Base-by-base conservation (phyloP, 2,113 vertebrate genomes). In the Hypomesus transpacificus region DNA sequence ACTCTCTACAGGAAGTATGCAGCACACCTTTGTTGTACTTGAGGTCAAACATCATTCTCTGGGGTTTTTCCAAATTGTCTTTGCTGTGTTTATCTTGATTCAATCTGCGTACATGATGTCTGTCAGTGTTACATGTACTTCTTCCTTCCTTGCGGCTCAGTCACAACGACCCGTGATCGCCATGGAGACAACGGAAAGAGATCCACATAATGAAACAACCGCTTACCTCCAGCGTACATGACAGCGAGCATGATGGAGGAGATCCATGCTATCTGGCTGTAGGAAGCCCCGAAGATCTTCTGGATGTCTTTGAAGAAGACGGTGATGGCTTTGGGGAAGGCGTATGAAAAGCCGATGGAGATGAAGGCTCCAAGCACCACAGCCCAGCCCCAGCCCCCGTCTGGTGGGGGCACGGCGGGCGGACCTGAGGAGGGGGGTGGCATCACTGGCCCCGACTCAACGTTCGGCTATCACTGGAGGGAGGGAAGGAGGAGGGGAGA, bases 231-330 rank as follows among this genome's bases (percentile, higher is more conserved):
- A 68, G 95, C 97, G n/a, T 98, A 98, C 96, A 98, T 99, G 82
- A 98, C 94, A 16, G 97, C 95, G 16, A 98, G 86, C 95, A 98
- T 99, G 84, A 98, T 98, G 0, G 95, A 98, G 58, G 97, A 98
- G 89, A 99, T 98, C 97, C 95, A 97, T 0, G 95, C 95, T 53
- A 97, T 93, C 86, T 98, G 88, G 75, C 96, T 99, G 84, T 95
- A 96, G 28, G 93, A 86, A 18, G 93, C 90, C 3, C 87, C 61
- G 72, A 98, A 99, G 82, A 98, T 95, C 66, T 89, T 84, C 88
- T 98, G 96, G 82, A 97, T 98, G 79, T 98, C 97, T 77, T 98
- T 98, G 91, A 97, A 98, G 92, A 94, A 98, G 50, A 98, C 95
- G 0, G 96, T 98, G 82, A 96, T 94, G 76, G 96, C 96, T 88